Evolutionary conservation across 2,113 vertebrate genomes (phyloP).

Genomic region (Salvelinus namaycush): DNA sequence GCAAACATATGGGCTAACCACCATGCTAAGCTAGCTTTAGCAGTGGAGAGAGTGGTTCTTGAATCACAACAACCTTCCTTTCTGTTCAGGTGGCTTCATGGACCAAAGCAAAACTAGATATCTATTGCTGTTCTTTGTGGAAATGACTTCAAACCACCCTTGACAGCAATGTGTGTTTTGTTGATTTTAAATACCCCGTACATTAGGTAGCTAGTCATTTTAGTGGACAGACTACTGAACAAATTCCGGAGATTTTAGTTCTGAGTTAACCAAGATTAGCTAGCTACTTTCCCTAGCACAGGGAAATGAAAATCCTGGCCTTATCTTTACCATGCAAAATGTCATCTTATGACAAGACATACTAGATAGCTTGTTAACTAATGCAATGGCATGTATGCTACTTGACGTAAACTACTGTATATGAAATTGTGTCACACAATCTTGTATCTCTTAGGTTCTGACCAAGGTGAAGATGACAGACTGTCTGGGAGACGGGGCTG

Average conservation of each 20-base stretch:
- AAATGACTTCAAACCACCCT: background rate
- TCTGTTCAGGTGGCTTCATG: background rate
- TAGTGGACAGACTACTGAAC: too few relatives aligned
- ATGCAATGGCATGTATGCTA: too few relatives aligned
- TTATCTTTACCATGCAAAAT: too few relatives aligned
- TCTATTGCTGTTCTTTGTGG: background rate
- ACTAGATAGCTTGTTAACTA: too few relatives aligned
- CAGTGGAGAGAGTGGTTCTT: background rate
- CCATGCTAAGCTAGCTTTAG: background rate
- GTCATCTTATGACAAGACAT: too few relatives aligned
- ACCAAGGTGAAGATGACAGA: conserved; percentile 74
- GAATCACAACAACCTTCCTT: background rate
- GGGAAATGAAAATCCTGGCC: too few relatives aligned
- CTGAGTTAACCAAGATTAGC: too few relatives aligned
- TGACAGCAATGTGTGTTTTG: background rate
- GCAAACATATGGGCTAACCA: background rate
- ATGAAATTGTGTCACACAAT: too few relatives aligned
- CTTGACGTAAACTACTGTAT: too few relatives aligned
- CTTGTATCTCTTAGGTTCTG: background rate
- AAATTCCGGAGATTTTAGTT: too few relatives aligned
- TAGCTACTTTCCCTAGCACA: too few relatives aligned
- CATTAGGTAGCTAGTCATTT: background rate
- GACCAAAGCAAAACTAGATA: background rate
- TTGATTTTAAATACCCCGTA: background rate
- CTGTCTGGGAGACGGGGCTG: conserved; percentile 57